phyloP scores from a whole-genome alignment of 2,113 vertebrate genomes.

The Petrocephalus zakoni region DNA sequence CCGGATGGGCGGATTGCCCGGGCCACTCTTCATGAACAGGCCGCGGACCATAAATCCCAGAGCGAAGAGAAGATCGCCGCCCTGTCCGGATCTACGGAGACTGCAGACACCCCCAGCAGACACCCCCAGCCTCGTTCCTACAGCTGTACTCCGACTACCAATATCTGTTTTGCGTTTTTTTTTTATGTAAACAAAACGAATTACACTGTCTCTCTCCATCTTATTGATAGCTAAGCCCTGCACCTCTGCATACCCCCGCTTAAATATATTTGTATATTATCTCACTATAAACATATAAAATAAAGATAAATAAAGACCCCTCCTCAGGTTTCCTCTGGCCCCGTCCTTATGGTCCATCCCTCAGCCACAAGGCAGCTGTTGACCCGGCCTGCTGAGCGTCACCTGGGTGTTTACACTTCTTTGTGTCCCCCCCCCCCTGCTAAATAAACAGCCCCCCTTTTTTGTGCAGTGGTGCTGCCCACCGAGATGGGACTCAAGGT shows the following conservation, averaged over 20 bases:
- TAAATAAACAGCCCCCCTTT: not conserved
- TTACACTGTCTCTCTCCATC: not conserved
- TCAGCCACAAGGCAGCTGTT: not conserved
- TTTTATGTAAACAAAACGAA: not conserved
- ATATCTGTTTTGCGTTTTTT: not conserved
- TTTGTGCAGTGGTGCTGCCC: not conserved
- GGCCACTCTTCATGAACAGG: slow-evolving; percentile 84
- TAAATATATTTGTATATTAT: not conserved
- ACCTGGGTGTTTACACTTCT: not conserved
- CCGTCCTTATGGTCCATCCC: not conserved
- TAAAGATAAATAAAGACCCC: not conserved
- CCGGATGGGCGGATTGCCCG: slow-evolving; percentile 83
- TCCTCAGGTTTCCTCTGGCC: not conserved
- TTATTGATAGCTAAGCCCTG: not conserved
- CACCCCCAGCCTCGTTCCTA: slow-evolving; percentile 21
- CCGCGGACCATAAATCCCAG: slow-evolving; percentile 93
- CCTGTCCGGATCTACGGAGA: slow-evolving; percentile 70
- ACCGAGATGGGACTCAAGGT: not conserved
- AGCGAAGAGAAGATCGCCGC: slow-evolving; percentile 76
- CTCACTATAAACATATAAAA: not conserved
- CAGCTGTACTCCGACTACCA: not conserved
- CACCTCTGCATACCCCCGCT: not conserved
- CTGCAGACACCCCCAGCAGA: slow-evolving; percentile 50
- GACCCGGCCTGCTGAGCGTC: not conserved
- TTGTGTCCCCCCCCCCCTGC: not conserved